Evolutionary conservation across 2,113 vertebrate genomes (phyloP).

Genomic region (Naja naja): DNA sequence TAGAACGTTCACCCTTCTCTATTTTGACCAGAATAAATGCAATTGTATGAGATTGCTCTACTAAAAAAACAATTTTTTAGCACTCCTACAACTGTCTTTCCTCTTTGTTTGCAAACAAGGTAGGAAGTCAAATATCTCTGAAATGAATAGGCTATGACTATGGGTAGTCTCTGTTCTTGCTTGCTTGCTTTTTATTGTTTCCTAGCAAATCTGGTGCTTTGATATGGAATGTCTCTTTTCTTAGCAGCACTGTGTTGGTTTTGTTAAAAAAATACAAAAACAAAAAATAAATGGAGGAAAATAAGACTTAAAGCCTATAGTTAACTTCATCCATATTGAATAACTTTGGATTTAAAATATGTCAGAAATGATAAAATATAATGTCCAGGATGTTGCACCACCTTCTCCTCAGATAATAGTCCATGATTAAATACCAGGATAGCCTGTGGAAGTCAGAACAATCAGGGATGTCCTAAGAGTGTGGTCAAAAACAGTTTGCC

Average conservation of each 20-base stretch:
- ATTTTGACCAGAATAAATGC: not conserved
- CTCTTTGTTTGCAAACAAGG: constrained; percentile 29
- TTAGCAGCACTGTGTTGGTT: not conserved
- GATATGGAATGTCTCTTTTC: constrained; percentile 44
- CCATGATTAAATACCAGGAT: not conserved
- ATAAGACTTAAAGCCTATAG: not conserved
- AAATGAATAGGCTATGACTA: constrained; percentile 34
- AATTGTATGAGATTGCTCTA: constrained; percentile 11
- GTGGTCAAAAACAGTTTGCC: too few relatives aligned
- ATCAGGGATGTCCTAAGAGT: not conserved
- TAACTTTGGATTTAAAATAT: not conserved
- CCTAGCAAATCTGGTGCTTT: constrained; percentile 50
- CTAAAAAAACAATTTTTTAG: constrained; percentile 11
- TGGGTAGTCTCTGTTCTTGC: constrained; percentile 18
- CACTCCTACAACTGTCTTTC: not conserved
- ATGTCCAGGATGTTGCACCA: not conserved
- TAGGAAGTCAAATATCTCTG: constrained; percentile 41
- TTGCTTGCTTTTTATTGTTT: constrained; percentile 48
- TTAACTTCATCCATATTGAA: not conserved
- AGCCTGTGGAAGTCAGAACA: not conserved
- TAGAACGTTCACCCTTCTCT: not conserved
- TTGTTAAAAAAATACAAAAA: fast-evolving
- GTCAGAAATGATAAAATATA: not conserved
- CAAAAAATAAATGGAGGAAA: constrained; percentile 9
- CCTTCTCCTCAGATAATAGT: not conserved